Evolutionary conservation across 2,888 invertebrate genomes (phyloP).

Genomic region (Anarsia innoxiella): DNA sequence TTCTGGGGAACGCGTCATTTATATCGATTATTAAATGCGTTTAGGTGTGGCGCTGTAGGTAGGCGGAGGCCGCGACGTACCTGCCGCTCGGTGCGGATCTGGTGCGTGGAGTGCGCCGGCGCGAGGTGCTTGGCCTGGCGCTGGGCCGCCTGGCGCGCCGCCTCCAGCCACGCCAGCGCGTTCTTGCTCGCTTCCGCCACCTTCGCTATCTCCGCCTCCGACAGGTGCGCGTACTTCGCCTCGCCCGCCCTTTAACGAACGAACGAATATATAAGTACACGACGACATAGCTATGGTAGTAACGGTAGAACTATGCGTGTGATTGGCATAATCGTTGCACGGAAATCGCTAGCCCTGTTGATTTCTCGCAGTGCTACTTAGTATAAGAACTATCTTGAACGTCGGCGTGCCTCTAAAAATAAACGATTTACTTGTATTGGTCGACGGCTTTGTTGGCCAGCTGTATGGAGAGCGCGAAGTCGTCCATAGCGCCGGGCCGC

Average conservation of each 20-base stretch:
- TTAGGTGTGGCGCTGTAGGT: no score
- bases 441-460: conserved; percentile 87
- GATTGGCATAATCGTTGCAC: no score
- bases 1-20: no score
- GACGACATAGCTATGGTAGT: no score
- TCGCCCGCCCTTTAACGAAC: conserved; percentile 72
- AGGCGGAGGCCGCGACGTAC: no score
- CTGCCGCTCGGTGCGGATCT: conserved; percentile 86
- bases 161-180: conserved; percentile 89
- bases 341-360: no score
- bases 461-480: conserved; percentile 85
- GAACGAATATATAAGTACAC: no score
- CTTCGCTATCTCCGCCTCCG: conserved; percentile 87
- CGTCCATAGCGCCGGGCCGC: conserved; percentile 86
- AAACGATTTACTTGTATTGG: conserved; percentile 75
- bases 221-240: conserved; percentile 85
- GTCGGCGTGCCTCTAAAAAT: neutral
- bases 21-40: no score
- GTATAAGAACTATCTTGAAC: no score
- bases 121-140: conserved; percentile 80
- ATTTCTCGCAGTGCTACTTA: no score
- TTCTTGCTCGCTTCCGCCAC: conserved; percentile 81
- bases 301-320: no score
- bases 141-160: conserved; percentile 79
- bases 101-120: conserved; percentile 85